Evolutionary conservation across 2,113 vertebrate species (phyloP).

Genomic region (Pygoscelis adeliae): DNA sequence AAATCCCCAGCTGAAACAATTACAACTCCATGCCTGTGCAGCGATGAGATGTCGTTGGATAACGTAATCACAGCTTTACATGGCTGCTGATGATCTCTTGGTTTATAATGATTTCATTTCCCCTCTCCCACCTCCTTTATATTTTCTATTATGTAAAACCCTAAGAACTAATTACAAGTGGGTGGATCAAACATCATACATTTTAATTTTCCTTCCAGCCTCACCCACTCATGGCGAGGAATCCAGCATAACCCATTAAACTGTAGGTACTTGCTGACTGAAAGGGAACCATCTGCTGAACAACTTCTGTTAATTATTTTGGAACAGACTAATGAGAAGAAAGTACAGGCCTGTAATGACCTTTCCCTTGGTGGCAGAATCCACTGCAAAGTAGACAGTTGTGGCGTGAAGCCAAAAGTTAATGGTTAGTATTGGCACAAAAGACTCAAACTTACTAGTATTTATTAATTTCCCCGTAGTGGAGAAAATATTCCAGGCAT

Average conservation of each 20-base stretch:
- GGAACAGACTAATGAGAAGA: conserved; percentile 72
- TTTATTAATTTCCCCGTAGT: conserved; percentile 77
- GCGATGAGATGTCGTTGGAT: background rate
- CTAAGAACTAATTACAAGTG: conserved; percentile 79
- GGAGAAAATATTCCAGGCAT: conserved; percentile 83
- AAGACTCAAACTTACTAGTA: conserved; percentile 62
- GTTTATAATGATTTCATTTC: conserved; percentile 72
- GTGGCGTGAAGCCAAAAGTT: conserved; percentile 76
- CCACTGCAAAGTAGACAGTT: conserved; percentile 72
- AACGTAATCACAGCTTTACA: conserved; percentile 36
- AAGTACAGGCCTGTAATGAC: conserved; percentile 76
- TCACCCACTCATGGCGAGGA: conserved; percentile 77
- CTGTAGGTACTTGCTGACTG: conserved; percentile 81
- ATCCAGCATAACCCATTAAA: conserved; percentile 77
- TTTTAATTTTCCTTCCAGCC: conserved; percentile 80
- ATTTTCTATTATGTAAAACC: conserved; percentile 73
- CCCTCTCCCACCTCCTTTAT: conserved; percentile 61
- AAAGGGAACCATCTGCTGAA: conserved; percentile 84
- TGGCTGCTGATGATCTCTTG: conserved; percentile 46
- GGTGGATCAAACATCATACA: conserved; percentile 78
- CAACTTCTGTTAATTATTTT: conserved; percentile 82
- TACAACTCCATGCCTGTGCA: background rate
- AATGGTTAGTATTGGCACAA: conserved; percentile 83
- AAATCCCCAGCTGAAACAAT: conserved; percentile 47
- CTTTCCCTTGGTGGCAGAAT: conserved; percentile 80